phyloP scores from a whole-genome alignment of 2,113 vertebrate species.

The Toxotes chatareus region DNA sequence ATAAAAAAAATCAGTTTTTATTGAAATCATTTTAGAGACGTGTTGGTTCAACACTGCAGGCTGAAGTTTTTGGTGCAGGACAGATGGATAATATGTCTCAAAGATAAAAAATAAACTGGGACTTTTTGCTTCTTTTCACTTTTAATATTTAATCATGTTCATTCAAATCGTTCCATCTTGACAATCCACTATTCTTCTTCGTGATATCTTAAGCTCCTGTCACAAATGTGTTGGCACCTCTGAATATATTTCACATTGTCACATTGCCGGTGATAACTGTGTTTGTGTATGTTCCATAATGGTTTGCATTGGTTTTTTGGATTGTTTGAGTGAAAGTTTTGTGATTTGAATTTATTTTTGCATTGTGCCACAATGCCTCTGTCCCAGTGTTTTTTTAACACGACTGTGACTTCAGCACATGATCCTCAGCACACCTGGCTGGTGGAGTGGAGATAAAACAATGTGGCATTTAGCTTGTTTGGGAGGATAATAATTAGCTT shows the following conservation, averaged over 20 bases:
- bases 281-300: not conserved
- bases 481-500: conserved; percentile 40
- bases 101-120: not conserved
- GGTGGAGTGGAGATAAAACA: conserved; percentile 36
- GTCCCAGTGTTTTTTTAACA: conserved; percentile 4
- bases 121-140: not conserved
- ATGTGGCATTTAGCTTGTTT: conserved; percentile 37
- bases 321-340: not conserved
- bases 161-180: not conserved
- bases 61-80: no score
- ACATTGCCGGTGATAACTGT: not conserved
- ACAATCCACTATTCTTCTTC: not conserved
- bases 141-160: not conserved
- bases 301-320: not conserved
- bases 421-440: conserved; percentile 31
- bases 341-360: not conserved
- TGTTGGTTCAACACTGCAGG: no score
- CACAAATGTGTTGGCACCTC: not conserved
- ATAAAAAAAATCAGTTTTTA: no score
- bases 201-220: not conserved
- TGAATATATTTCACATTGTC: conserved; percentile 12
- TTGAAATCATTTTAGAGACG: no score
- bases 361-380: not conserved
- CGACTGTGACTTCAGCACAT: conserved; percentile 16
- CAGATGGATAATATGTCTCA: not conserved